Conservation (phyloP, 2,797 vertebrate genomes). For the Borostomias antarcticus region DNA sequence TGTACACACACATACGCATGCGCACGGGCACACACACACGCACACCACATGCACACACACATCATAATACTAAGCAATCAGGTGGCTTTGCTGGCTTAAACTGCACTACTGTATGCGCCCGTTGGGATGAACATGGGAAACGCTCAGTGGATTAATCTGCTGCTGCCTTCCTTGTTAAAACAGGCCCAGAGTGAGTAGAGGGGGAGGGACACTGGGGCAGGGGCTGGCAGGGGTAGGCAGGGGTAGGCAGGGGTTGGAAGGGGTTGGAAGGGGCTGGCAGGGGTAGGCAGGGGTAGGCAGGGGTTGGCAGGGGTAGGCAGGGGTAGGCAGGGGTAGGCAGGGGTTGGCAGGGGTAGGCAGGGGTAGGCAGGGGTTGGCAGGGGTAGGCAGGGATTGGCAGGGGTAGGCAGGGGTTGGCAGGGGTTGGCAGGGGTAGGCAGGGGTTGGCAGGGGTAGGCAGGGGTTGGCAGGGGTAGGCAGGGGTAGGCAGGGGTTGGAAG, state of each 20-base stretch:
- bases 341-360: neutral
- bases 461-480: no score
- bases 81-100: conserved; percentile 10
- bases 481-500: neutral
- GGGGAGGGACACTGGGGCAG: neutral
- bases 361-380: neutral
- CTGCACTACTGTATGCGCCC: conserved; percentile 9
- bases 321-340: neutral
- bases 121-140: conserved; percentile 8
- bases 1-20: no score
- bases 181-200: neutral
- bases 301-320: neutral
- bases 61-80: neutral
- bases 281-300: neutral
- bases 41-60: neutral
- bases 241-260: neutral
- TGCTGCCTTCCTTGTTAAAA: conserved; percentile 16
- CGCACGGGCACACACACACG: conserved; percentile 19
- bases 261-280: no score
- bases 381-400: neutral
- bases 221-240: neutral
- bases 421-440: no score
- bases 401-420: neutral
- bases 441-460: neutral
- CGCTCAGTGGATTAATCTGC: conserved; percentile 8